Evolutionary conservation across 2,888 invertebrate genomes (phyloP), one percentile per base, ranked within the genome.

Genomic region (Folsomia manolachei): DNA sequence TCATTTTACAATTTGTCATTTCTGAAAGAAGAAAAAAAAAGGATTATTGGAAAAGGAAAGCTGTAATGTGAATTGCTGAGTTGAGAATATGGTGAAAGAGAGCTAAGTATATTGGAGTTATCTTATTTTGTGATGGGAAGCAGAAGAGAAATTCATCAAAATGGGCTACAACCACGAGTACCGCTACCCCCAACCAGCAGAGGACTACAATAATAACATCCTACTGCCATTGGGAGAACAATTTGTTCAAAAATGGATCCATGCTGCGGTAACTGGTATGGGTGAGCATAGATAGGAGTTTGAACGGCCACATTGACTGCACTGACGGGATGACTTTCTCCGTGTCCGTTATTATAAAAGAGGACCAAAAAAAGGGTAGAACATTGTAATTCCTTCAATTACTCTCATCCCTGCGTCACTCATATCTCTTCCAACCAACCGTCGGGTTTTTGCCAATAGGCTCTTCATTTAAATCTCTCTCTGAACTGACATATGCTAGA

Each of bases 341-440:
- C 39, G 39, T 14, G 39, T 14, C 14, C 14, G 39, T 39, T 14
- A 39, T 39, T 9, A 39, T 39, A 4, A 14, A 14, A 39, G 39
- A 14, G 7, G 39, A 39, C 39, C 7, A n/a, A n/a, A n/a, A n/a
- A n/a, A 39, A 14, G 39, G 39, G 39, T 14, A 39, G 39, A 14
- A 39, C 7, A 39, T 4, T 9, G 39, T 39, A 39, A 39, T 39
- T 39, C 39, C 39, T 39, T 39, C 39, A 39, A 39, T 39, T 56
- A 56, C 56, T 56, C n/a, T 56, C 56, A 7, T 21, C 56, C 7
- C 18, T 56, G 39, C 39, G 39, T 39, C 56, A n/a, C n/a, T n/a
- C n/a, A 56, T 56, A 56, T 56, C 56, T 56, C 56, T 4, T 39
- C 39, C 39, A 4, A 39, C 56, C 56, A 56, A 56, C 56, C 56